phyloP scores from a whole-genome alignment of 2,797 vertebrate genomes.

The Emys orbicularis region DNA sequence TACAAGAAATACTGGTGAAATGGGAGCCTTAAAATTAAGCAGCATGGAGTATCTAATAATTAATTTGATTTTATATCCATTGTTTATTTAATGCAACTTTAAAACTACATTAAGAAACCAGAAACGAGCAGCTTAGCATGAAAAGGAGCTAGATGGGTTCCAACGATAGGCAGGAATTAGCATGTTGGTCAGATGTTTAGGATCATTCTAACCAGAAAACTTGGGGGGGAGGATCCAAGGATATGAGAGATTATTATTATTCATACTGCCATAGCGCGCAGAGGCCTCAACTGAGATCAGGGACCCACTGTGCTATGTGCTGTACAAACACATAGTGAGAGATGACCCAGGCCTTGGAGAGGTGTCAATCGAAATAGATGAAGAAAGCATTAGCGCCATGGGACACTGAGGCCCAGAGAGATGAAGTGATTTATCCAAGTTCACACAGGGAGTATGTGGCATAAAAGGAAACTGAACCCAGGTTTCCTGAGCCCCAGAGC shows the following conservation, averaged over 20 bases:
- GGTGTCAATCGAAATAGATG: background rate
- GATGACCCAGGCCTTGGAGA: background rate
- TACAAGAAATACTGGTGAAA: conserved; percentile 81
- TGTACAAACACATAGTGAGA: rapidly evolving
- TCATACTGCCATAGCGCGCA: rapidly evolving
- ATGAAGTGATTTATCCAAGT: background rate
- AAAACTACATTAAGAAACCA: conserved; percentile 74
- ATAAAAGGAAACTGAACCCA: background rate
- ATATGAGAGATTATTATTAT: background rate
- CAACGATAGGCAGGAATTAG: conserved; percentile 65
- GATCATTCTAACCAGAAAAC: background rate
- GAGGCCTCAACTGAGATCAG: background rate
- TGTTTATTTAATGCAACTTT: conserved; percentile 82
- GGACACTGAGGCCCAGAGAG: background rate
- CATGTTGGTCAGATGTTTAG: conserved; percentile 55
- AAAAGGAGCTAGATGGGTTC: conserved; percentile 76
- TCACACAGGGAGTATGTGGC: background rate
- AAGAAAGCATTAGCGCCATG: background rate
- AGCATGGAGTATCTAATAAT: conserved; percentile 84
- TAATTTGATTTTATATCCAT: conserved; percentile 80
- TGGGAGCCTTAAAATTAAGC: conserved; percentile 83
- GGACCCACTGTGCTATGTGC: background rate
- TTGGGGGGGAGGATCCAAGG: rapidly evolving
- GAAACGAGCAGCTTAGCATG: conserved; percentile 68
- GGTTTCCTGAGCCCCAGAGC: background rate